Evolutionary conservation across 2,888 invertebrate species (phyloP).

Genomic region (Formica aserva): DNA sequence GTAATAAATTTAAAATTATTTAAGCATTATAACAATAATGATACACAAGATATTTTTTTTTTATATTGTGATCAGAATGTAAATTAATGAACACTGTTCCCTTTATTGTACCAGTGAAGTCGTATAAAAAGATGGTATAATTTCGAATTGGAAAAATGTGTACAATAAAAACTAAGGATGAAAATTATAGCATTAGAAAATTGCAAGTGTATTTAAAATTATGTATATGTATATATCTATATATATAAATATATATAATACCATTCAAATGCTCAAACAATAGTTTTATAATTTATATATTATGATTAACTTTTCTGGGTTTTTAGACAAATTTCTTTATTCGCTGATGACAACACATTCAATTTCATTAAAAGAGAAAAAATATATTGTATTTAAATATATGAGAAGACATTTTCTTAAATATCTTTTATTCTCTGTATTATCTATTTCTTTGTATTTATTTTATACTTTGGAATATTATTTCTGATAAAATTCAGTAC

Average conservation of each 20-base stretch:
- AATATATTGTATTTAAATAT: background rate
- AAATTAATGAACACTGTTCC: slow-evolving; percentile 19
- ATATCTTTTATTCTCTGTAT: background rate
- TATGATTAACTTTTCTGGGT: background rate
- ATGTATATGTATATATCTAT: too few species aligned
- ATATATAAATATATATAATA: background rate
- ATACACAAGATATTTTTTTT: background rate
- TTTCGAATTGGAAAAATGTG: slow-evolving; percentile 23
- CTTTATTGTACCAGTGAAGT: background rate
- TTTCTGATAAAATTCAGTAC: background rate
- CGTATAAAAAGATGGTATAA: background rate
- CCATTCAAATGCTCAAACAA: background rate
- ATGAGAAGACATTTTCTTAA: background rate
- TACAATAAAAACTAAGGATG: slow-evolving; percentile 11
- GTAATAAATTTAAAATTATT: slow-evolving; percentile 33
- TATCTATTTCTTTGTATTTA: background rate
- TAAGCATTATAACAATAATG: slow-evolving; percentile 36
- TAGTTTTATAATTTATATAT: slow-evolving; percentile 7
- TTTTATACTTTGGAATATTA: background rate
- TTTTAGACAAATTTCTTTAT: background rate
- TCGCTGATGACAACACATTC: background rate
- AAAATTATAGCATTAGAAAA: slow-evolving; percentile 29
- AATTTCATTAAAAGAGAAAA: background rate
- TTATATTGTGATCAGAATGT: slow-evolving; percentile 22
- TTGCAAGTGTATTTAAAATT: slow-evolving; percentile 17